Evolutionary conservation across 1,140 invertebrate genomes (phyloP).

Genomic region (Cydia strobilella): DNA sequence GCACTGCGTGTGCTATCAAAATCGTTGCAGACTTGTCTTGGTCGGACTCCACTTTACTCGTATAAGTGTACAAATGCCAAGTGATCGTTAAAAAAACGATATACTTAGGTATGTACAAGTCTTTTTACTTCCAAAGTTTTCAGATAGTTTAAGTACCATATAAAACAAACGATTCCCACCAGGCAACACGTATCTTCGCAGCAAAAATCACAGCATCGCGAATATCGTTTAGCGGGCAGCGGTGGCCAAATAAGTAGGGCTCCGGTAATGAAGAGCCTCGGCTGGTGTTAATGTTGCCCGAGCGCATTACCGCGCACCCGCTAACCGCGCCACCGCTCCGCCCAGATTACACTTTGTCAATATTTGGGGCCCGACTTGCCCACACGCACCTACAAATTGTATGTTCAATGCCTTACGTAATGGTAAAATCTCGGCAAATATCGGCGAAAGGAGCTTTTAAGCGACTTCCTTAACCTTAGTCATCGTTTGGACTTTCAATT

Average conservation of each 20-base stretch:
- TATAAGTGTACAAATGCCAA: too few relatives aligned
- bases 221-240: slow-evolving; percentile 66
- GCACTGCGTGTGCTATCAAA: too few relatives aligned
- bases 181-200: background rate
- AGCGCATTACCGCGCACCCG: slow-evolving; percentile 62
- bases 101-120: too few relatives aligned
- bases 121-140: too few relatives aligned
- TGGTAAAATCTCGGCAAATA: slow-evolving; percentile 33
- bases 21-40: too few relatives aligned
- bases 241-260: slow-evolving; percentile 58
- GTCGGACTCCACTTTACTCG: too few relatives aligned
- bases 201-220: slow-evolving; percentile 50
- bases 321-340: slow-evolving; percentile 60
- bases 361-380: slow-evolving; percentile 53
- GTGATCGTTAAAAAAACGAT: too few relatives aligned
- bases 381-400: slow-evolving; percentile 31
- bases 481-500: slow-evolving; percentile 10
- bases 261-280: slow-evolving; percentile 68
- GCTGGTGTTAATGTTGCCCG: slow-evolving; percentile 55
- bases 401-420: slow-evolving; percentile 15
- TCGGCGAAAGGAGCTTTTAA: slow-evolving; percentile 23
- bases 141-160: background rate
- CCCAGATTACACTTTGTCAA: slow-evolving; percentile 76
- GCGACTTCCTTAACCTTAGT: slow-evolving; percentile 29
- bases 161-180: background rate